A percentile compares a stretch with the other conserved stretches of the same genome.
Evolutionary conservation across 2,113 vertebrate species (phyloP).

Genomic region (Cavia aperea): DNA sequence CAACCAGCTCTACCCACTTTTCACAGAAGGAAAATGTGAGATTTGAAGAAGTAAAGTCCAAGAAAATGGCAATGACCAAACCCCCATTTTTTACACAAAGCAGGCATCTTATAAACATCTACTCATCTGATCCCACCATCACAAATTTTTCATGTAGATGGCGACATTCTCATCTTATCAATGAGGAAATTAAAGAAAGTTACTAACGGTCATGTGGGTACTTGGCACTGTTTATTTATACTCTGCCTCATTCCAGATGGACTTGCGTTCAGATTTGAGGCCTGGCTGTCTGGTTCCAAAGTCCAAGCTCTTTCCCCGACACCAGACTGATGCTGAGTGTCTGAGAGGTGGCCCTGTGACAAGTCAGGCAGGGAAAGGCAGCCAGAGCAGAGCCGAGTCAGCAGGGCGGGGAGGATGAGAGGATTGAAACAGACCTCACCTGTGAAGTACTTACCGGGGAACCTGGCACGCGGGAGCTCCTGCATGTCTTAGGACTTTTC

Average conservation of each 20-base stretch:
- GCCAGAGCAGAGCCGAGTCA: neutral
- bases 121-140: neutral
- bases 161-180: slow-evolving; percentile 26
- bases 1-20: neutral
- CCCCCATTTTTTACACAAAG: neutral
- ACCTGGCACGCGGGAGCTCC: neutral
- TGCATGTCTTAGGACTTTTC: neutral
- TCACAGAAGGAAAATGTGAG: neutral
- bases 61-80: neutral
- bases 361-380: neutral
- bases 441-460: neutral
- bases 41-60: neutral
- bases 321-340: neutral
- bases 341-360: neutral
- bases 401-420: neutral
- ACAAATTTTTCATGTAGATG: neutral
- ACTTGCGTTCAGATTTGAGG: slow-evolving; percentile 34
- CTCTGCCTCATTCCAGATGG: slow-evolving; percentile 56
- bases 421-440: neutral
- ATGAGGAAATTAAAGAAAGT: slow-evolving; percentile 36
- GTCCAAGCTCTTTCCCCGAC: slow-evolving; percentile 48
- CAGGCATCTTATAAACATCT: neutral
- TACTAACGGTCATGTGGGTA: neutral
- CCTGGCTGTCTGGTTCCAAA: slow-evolving; percentile 60
- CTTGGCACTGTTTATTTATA: slow-evolving; percentile 47